phyloP scores from a whole-genome alignment of 2,113 vertebrate genomes.

The Meriones unguiculatus region DNA sequence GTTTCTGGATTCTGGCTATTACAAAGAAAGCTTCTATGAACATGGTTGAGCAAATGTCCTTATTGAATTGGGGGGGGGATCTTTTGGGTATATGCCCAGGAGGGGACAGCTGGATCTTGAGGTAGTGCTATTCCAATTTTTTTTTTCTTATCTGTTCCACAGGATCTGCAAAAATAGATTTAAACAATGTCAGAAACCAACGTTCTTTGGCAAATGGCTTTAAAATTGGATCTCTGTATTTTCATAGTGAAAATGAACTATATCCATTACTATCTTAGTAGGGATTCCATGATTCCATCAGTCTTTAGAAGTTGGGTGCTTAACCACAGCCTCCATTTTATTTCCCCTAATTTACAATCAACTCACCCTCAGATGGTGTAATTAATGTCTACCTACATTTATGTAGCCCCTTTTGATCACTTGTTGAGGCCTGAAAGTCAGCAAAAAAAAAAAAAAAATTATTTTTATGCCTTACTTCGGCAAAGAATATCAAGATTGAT shows the following conservation, averaged over 20 bases:
- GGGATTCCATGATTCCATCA: background rate
- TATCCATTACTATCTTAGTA: background rate
- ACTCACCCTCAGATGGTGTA: background rate
- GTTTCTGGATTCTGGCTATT: no score
- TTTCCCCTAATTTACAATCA: background rate
- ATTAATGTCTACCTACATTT: background rate
- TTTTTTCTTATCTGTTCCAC: background rate
- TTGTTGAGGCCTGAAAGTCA: background rate
- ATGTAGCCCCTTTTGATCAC: background rate
- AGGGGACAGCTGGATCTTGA: no score
- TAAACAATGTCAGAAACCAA: background rate
- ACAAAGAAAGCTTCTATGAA: no score
- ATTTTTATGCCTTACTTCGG: background rate
- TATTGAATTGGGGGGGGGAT: no score
- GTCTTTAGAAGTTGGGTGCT: background rate
- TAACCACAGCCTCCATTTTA: background rate
- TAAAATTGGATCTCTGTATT: background rate
- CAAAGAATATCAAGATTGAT: background rate
- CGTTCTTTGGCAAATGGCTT: background rate
- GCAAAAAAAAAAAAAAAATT: background rate
- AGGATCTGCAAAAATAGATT: background rate
- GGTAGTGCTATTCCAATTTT: no score
- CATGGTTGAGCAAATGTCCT: no score
- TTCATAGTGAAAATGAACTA: background rate
- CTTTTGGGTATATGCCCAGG: no score